Conservation (phyloP, 2,888 invertebrate species). For the Gandaritis pyraliata region DNA sequence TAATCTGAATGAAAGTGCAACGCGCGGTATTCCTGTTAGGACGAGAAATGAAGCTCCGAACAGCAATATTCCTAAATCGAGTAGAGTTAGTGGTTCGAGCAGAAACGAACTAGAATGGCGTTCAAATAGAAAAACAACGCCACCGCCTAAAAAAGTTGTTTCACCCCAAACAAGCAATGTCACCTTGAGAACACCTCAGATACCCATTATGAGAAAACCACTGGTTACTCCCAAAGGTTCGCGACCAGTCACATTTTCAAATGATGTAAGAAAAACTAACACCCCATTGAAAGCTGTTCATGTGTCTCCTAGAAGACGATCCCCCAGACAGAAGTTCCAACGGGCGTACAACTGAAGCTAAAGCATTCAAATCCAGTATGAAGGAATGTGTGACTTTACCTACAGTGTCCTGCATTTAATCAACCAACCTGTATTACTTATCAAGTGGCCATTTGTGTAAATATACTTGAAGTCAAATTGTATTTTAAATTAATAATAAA, state of each 20-base stretch:
- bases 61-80: constrained; percentile 43
- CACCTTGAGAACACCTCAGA: constrained; percentile 61
- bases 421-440: constrained; percentile 41
- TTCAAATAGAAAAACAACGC: constrained; percentile 60
- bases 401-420: constrained; percentile 38
- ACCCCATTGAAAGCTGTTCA: constrained; percentile 85
- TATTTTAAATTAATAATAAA: constrained; percentile 25
- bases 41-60: constrained; percentile 45
- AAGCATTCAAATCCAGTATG: constrained; percentile 19
- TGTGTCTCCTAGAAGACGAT: constrained; percentile 72
- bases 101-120: constrained; percentile 63
- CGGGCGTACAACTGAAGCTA: constrained; percentile 46
- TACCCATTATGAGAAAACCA: constrained; percentile 85
- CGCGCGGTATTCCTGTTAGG: constrained; percentile 51
- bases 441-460: constrained; percentile 69
- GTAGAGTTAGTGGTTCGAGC: constrained; percentile 47
- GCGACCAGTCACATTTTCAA: constrained; percentile 70
- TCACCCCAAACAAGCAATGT: constrained; percentile 61
- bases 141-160: constrained; percentile 62
- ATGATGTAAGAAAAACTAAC: constrained; percentile 75
- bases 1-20: constrained; percentile 43
- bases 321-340: constrained; percentile 68
- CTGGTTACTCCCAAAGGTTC: constrained; percentile 84
- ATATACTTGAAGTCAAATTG: constrained; percentile 55
- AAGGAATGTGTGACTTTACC: constrained; percentile 27